Conservation (phyloP, 1,140 invertebrate genomes). For the Samia ricini region DNA sequence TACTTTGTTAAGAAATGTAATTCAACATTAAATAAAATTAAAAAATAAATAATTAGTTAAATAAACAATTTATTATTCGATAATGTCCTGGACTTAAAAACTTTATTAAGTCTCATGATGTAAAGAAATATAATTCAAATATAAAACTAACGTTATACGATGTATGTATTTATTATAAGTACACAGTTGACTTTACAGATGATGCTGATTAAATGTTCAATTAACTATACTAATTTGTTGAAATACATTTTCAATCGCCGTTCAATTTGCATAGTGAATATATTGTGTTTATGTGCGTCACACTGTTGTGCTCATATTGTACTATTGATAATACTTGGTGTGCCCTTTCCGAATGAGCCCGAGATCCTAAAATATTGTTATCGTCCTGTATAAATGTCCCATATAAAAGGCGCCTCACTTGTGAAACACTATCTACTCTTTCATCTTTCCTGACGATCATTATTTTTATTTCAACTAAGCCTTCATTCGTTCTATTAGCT, state of each 20-base stretch:
- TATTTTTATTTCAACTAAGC: constrained; percentile 11
- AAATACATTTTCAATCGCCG: constrained; percentile 41
- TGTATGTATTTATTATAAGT: too few relatives aligned
- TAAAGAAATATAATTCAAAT: too few relatives aligned
- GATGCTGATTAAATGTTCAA: background rate
- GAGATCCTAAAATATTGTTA: constrained; percentile 37
- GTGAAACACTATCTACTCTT: constrained; percentile 52
- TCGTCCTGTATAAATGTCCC: constrained; percentile 41
- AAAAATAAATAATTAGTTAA: too few relatives aligned
- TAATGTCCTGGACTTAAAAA: too few relatives aligned
- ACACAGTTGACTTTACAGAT: too few relatives aligned
- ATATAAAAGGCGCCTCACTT: constrained; percentile 73
- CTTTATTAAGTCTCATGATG: too few relatives aligned
- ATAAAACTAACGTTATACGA: too few relatives aligned
- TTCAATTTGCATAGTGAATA: constrained; percentile 59
- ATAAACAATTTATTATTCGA: too few relatives aligned
- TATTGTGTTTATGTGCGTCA: constrained; percentile 75
- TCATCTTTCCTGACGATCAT: constrained; percentile 31
- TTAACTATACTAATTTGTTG: constrained; percentile 9
- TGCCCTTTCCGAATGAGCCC: constrained; percentile 65
- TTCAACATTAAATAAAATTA: constrained; percentile 28
- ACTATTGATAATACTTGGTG: constrained; percentile 60
- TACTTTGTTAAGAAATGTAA: constrained; percentile 42
- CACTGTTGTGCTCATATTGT: constrained; percentile 72
- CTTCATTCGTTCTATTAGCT: background rate